Evolutionary conservation across 2,888 invertebrate species (phyloP).

Genomic region (Acanthacorydalis orientalis): DNA sequence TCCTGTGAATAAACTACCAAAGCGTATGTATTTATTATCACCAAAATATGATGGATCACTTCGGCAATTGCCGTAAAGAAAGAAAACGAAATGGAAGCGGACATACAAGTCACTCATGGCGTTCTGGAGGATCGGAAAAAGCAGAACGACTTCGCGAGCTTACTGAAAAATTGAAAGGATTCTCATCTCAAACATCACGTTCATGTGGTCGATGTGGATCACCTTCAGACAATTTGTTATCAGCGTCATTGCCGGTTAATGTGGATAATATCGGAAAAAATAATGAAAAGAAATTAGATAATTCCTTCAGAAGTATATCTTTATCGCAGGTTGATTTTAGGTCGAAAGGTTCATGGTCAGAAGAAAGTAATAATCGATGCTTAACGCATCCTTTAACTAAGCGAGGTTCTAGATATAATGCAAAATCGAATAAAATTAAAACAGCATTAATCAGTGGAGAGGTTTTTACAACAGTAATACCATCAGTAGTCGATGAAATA

Average conservation of each 20-base stretch:
- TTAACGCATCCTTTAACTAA: constrained; percentile 3
- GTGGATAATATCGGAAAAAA: no score
- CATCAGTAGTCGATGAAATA: no score
- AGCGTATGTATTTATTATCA: no score
- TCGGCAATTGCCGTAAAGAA: no score
- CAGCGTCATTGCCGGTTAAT: constrained; percentile 9
- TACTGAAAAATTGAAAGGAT: constrained; percentile 58
- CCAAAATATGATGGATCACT: no score
- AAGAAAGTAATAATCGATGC: constrained; percentile 17
- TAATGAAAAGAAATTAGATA: no score
- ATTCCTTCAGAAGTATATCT: constrained; percentile 61
- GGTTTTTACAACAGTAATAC: no score
- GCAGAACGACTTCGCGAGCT: constrained; percentile 57
- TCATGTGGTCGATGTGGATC: no score
- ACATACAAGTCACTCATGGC: constrained; percentile 11
- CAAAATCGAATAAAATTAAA: no score
- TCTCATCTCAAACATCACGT: not conserved
- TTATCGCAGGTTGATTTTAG: constrained; percentile 70
- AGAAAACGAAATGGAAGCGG: no score
- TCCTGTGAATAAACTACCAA: no score
- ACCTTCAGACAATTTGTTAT: constrained; percentile 30
- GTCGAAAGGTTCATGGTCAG: constrained; percentile 34
- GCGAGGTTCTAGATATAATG: not conserved
- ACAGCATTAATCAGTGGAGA: no score
- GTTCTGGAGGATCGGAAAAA: constrained; percentile 41